phyloP scores from a whole-genome alignment of 1,140 invertebrate genomes.

The Lepidotrigona ventralis region DNA sequence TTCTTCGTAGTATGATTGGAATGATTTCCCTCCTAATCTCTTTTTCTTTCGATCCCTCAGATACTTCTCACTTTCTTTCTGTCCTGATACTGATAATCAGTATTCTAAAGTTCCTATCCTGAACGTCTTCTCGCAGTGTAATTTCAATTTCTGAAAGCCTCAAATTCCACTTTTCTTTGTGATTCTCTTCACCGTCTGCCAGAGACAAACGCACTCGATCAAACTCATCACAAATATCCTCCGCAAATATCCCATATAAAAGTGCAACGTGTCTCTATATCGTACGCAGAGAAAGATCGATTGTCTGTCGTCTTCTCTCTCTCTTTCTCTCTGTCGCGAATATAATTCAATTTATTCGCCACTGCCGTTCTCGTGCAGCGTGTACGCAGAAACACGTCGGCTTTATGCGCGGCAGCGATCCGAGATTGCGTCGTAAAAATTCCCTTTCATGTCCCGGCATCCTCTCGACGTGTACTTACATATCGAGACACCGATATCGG shows the following conservation, averaged over 20 bases:
- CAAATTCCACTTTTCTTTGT: no score
- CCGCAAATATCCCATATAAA: background rate
- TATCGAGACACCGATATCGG: background rate
- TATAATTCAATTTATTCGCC: constrained; percentile 14
- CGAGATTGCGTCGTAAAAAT: constrained; percentile 31
- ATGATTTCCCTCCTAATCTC: no score
- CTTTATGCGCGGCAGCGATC: constrained; percentile 2
- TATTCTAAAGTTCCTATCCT: no score
- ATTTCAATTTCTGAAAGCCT: no score
- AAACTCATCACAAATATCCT: no score
- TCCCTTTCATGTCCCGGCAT: constrained; percentile 23
- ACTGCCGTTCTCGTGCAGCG: background rate
- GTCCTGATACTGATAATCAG: no score
- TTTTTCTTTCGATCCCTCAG: no score
- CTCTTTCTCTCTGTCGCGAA: background rate
- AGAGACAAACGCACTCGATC: no score
- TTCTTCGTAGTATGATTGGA: no score
- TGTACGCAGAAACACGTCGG: background rate
- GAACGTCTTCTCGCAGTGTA: no score
- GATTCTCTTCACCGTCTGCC: no score
- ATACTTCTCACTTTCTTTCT: no score
- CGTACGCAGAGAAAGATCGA: background rate
- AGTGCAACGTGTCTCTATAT: background rate
- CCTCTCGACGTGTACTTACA: background rate
- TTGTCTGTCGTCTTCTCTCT: background rate